A percentile compares a stretch with the other conserved stretches of the same genome.
Evolutionary conservation across 2,797 vertebrate genomes (phyloP).

Genomic region (Poecile montanus): DNA sequence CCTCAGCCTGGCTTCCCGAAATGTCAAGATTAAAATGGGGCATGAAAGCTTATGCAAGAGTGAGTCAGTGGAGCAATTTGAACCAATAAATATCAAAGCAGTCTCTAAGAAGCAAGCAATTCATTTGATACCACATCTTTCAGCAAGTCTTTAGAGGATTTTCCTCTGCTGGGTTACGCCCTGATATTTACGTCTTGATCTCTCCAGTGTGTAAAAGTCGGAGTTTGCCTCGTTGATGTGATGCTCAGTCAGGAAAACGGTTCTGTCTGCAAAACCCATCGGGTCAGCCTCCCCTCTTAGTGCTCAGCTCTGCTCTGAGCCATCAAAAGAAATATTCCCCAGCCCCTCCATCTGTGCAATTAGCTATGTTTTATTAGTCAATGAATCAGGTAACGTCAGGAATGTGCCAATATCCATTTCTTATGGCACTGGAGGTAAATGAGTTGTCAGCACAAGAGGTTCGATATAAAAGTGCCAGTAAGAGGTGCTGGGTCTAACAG

Average conservation of each 20-base stretch:
- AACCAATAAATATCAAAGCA: slow-evolving; percentile 84
- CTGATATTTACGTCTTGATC: slow-evolving; percentile 68
- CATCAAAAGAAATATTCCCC: slow-evolving; percentile 40
- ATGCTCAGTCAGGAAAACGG: slow-evolving; percentile 60
- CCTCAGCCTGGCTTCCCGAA: slow-evolving; percentile 74
- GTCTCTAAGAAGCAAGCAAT: slow-evolving; percentile 78
- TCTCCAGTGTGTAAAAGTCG: slow-evolving; percentile 40
- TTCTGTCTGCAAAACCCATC: slow-evolving; percentile 43
- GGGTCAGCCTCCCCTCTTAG: not conserved
- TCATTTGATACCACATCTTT: slow-evolving; percentile 82
- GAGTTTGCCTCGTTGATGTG: slow-evolving; percentile 45
- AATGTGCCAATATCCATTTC: slow-evolving; percentile 71
- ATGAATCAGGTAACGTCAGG: slow-evolving; percentile 72
- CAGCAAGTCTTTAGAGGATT: slow-evolving; percentile 76
- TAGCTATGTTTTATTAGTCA: slow-evolving; percentile 76
- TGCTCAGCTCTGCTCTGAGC: not conserved
- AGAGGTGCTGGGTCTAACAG: slow-evolving; percentile 53
- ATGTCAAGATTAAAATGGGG: slow-evolving; percentile 77
- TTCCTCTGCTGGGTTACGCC: slow-evolving; percentile 73
- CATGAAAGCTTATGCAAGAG: slow-evolving; percentile 74
- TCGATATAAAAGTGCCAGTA: slow-evolving; percentile 64
- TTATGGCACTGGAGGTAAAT: slow-evolving; percentile 69
- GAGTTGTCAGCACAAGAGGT: slow-evolving; percentile 74
- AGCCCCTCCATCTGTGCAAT: slow-evolving; percentile 60
- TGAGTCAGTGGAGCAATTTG: slow-evolving; percentile 81